Evolutionary conservation across 2,113 vertebrate species (phyloP).

Genomic region (Clarias gariepinus): DNA sequence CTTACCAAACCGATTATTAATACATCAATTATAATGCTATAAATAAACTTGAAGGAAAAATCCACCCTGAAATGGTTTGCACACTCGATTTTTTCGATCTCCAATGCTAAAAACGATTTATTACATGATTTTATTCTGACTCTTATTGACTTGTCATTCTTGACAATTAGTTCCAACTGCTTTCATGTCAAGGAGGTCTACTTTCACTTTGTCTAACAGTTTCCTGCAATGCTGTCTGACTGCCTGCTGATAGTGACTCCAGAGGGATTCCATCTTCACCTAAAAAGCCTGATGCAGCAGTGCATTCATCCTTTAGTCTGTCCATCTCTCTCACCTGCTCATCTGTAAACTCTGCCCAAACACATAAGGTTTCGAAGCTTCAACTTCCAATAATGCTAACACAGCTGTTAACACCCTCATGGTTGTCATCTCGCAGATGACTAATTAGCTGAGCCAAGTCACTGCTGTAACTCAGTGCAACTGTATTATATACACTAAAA

Average conservation of each 20-base stretch:
- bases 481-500: neutral
- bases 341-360: neutral
- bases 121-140: neutral
- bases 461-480: neutral
- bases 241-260: neutral
- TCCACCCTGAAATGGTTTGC: neutral
- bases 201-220: neutral
- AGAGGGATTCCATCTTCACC: neutral
- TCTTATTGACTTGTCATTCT: no score
- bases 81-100: neutral
- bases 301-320: neutral
- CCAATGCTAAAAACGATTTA: neutral
- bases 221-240: neutral
- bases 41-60: slow-evolving; percentile 9
- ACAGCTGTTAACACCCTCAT: neutral
- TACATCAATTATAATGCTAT: no score
- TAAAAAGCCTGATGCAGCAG: neutral
- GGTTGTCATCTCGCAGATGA: neutral
- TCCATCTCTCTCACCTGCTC: neutral
- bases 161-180: neutral
- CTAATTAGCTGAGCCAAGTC: neutral
- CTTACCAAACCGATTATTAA: neutral
- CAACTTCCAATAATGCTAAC: neutral
- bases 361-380: neutral
- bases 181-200: neutral